Base-by-base conservation (phyloP, 2,888 invertebrate species). In the Nebria brevicollis region DNA sequence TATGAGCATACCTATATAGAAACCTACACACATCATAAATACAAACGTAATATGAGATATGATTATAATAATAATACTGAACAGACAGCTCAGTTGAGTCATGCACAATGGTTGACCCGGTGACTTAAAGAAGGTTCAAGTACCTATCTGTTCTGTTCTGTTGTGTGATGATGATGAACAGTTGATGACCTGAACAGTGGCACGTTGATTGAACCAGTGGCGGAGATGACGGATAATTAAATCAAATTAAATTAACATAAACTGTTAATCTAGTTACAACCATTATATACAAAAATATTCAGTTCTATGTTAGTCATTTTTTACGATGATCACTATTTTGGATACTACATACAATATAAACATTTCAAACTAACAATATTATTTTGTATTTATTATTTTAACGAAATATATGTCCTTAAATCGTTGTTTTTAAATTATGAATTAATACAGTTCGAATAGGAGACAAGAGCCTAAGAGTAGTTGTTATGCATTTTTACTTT, bases 61-160 rank as follows among this genome's bases (percentile, higher is more conserved):
- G 54, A 54, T 54, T 54, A 54, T 54, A 54, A 13, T 54, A 54
- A 54, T 54, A 54, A 54, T 54, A 54, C 54, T 54, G 54, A 54
- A 54, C 70, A 70, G 70, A 34, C 25, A 13, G 25, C 10, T 25
- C n/a, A 15, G 70, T 70, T 25, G 70, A 70, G 25, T 25, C 26
- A 34, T 34, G 26, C 13, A 77, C 77, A 77, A 77, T 77, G 77
- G 72, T 54, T 72, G 77, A 77, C 77, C 77, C 72, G 77, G 77
- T 77, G 77, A 77, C 77, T 77, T 77, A 77, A 77, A 77, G 77
- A 77, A 77, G 77, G 77, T 70, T 77, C 77, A 77, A 77, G 77
- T 77, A 77, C 77, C 77, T 77, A 72, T 77, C 77, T 43, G 54
- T 25, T 26, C 68, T 0, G 43, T 43, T 54, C 54, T 54, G 54